Evolutionary conservation across 2,113 vertebrate species (phyloP).

Genomic region (Alouatta palliata): DNA sequence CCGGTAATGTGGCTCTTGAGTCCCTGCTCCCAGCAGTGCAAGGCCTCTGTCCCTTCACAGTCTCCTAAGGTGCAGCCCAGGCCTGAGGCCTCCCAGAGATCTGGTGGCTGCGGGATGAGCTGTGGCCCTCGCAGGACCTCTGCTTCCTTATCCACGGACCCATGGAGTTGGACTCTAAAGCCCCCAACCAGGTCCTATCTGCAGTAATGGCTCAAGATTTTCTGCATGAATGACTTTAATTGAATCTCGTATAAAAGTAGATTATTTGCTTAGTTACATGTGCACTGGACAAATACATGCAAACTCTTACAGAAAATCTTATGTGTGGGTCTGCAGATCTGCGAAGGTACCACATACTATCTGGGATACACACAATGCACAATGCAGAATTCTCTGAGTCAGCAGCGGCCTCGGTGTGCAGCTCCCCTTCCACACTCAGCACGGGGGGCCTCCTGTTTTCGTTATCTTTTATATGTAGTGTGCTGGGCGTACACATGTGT

Average conservation of each 20-base stretch:
- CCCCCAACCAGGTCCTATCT: rapidly evolving
- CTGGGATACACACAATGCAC: neutral
- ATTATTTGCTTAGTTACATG: neutral
- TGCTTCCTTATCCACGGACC: rapidly evolving
- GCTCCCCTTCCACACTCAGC: rapidly evolving
- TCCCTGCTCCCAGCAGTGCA: neutral
- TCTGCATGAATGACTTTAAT: rapidly evolving
- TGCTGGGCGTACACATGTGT: neutral
- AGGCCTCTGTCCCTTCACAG: neutral
- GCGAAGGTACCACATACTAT: rapidly evolving
- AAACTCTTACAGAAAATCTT: rapidly evolving
- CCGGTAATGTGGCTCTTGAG: neutral
- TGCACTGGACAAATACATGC: neutral
- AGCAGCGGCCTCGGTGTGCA: rapidly evolving
- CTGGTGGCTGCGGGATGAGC: rapidly evolving
- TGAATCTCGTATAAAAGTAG: neutral
- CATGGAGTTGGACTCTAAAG: too few relatives aligned
- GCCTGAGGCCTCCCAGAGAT: rapidly evolving
- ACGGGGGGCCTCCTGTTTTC: neutral
- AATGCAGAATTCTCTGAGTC: rapidly evolving
- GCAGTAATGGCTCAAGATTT: rapidly evolving
- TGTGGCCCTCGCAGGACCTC: neutral
- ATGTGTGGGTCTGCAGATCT: rapidly evolving
- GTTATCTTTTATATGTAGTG: too few relatives aligned
- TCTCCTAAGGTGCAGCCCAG: neutral